Base-by-base conservation (phyloP, 2,797 vertebrate genomes). In the Alexandromys oeconomus region DNA sequence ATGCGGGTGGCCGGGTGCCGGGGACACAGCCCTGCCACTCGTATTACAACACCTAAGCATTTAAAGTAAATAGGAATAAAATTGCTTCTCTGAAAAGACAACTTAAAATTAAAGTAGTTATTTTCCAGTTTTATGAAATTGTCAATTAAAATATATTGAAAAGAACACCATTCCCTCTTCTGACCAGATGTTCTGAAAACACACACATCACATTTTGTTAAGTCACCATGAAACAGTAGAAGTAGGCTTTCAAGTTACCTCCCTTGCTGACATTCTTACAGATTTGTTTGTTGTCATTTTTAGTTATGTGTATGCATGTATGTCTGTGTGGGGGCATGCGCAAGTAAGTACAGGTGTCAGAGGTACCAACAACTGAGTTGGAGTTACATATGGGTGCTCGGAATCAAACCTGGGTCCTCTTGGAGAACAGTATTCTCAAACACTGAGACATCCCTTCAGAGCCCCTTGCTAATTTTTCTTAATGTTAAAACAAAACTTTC, bases 111-210 rank as follows among this genome's bases (percentile, higher is more conserved):
- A 84, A 93, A 98, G 93, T 89, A 97, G 91, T 93, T 97, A 98
- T 96, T 98, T 98, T 93, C 94, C 73, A 93, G 87, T 90, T 98
- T 98, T 97, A 98, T 96, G 87, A 97, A 98, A 97, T 94, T 97
- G 89, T 46, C 87, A 97, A 92, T 98, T 98, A 98, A 98, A 98
- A 97, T 96, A 98, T 97, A 98, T 96, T 98, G 96, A 97, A 98
- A 98, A 96, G 96, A 96, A 98, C 98, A 95, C 69, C 12, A 0
- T 97, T 98, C 97, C 97, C 97, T 98, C 96, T 84, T 98, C 93
- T 96, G 89, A 92, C 97, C 98, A 98, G 98, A 98, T 98, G 98
- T 98, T 98, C 95, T 78, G 77, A 78, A 96, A 96, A 97, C 97
- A 96, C 94, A 96, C 59, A 97, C 31, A 94, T 82, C 79, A 92